Evolutionary conservation across 2,113 vertebrate species (phyloP).

Genomic region (Capreolus pygargus): DNA sequence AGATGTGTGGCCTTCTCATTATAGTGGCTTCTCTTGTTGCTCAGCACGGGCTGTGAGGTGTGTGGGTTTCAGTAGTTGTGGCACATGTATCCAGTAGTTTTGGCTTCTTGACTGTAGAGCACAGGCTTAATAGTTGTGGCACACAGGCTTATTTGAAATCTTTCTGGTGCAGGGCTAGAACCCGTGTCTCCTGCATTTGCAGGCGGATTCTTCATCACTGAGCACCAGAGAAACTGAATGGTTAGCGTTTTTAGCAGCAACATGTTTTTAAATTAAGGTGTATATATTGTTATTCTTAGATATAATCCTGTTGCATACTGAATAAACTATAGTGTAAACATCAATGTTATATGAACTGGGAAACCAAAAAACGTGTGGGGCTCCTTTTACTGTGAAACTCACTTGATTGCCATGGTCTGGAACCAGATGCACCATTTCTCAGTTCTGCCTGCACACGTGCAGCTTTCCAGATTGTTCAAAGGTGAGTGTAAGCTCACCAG

Average conservation of each 20-base stretch:
- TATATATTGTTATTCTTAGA: neutral
- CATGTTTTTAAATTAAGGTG: neutral
- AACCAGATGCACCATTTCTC: neutral
- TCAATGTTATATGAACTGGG: neutral
- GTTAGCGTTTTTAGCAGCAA: neutral
- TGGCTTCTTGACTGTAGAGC: neutral
- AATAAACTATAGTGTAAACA: neutral
- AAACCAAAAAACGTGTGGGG: neutral
- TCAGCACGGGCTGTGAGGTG: neutral
- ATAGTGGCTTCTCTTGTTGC: neutral
- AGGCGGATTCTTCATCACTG: neutral
- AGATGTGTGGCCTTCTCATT: neutral
- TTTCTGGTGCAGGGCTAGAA: neutral
- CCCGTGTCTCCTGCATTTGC: neutral
- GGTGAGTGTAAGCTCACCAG: neutral
- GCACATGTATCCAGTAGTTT: no score
- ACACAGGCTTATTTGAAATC: neutral
- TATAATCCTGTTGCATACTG: neutral
- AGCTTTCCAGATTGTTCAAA: neutral
- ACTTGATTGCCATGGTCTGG: neutral
- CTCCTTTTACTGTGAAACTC: neutral
- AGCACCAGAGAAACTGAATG: neutral
- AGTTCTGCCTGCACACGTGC: neutral
- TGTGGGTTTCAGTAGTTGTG: neutral
- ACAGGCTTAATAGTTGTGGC: no score